Evolutionary conservation across 2,113 vertebrate species (phyloP).

Genomic region (Chiloscyllium plagiosum): DNA sequence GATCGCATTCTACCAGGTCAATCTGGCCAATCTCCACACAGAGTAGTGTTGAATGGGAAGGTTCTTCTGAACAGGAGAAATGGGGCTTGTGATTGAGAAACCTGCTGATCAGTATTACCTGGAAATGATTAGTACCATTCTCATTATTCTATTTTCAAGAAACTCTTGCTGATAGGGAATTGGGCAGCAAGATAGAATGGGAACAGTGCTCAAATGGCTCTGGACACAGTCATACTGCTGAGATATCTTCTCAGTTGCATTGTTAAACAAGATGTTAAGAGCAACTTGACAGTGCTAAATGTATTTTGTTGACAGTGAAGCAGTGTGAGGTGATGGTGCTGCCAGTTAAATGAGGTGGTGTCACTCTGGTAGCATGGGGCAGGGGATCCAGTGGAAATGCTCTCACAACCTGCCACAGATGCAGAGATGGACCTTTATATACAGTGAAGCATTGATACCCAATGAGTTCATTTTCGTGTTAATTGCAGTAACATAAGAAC

Average conservation of each 20-base stretch:
- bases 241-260: not conserved
- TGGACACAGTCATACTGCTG: not conserved
- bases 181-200: not conserved
- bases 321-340: not conserved
- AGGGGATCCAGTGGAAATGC: no score
- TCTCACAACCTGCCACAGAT: no score
- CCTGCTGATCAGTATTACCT: not conserved
- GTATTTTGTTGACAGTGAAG: not conserved
- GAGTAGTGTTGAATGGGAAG: not conserved
- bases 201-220: not conserved
- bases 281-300: not conserved
- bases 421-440: no score
- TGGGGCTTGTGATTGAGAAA: not conserved
- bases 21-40: not conserved
- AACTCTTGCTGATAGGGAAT: not conserved
- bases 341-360: not conserved
- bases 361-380: not conserved
- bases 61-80: not conserved
- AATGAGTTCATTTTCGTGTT: no score
- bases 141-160: not conserved
- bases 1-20: not conserved
- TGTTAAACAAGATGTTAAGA: not conserved
- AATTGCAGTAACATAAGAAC: no score
- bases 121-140: not conserved
- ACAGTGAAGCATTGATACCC: no score